Conservation (phyloP, 2,797 vertebrate genomes). For the Lithobates sylvaticus region DNA sequence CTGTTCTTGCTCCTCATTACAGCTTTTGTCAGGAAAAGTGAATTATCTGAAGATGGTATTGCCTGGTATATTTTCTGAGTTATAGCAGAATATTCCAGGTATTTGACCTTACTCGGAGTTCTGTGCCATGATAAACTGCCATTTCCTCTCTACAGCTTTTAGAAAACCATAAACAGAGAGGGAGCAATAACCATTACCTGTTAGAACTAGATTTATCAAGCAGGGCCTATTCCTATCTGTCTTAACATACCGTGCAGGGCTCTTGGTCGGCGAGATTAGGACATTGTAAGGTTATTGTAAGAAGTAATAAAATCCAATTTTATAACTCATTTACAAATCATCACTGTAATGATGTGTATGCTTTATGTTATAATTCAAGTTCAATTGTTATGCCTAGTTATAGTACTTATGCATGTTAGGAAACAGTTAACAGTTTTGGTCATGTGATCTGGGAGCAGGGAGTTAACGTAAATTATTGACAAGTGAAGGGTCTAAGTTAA, state of each 20-base stretch:
- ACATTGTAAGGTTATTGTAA: background rate
- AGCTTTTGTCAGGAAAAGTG: slow-evolving; percentile 77
- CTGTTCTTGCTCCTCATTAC: slow-evolving; percentile 79
- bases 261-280: background rate
- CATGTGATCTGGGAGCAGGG: too few relatives aligned
- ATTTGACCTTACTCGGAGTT: slow-evolving; percentile 72
- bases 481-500: background rate
- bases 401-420: too few relatives aligned
- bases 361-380: too few relatives aligned
- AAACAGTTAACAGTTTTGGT: too few relatives aligned
- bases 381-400: too few relatives aligned
- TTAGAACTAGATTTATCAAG: slow-evolving; percentile 12
- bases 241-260: background rate
- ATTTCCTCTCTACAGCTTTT: slow-evolving; percentile 5
- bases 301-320: background rate
- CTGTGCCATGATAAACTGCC: slow-evolving; percentile 69
- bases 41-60: slow-evolving; percentile 74
- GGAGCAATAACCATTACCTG: slow-evolving; percentile 15
- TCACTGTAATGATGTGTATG: too few relatives aligned
- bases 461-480: background rate
- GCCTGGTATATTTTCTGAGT: slow-evolving; percentile 73
- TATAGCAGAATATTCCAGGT: slow-evolving; percentile 69
- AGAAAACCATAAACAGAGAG: background rate
- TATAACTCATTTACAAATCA: background rate
- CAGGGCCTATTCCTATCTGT: background rate